Evolutionary conservation across 2,797 vertebrate genomes (phyloP), one percentile per base, ranked within the genome.

Genomic region (Coregonus suidteri): DNA sequence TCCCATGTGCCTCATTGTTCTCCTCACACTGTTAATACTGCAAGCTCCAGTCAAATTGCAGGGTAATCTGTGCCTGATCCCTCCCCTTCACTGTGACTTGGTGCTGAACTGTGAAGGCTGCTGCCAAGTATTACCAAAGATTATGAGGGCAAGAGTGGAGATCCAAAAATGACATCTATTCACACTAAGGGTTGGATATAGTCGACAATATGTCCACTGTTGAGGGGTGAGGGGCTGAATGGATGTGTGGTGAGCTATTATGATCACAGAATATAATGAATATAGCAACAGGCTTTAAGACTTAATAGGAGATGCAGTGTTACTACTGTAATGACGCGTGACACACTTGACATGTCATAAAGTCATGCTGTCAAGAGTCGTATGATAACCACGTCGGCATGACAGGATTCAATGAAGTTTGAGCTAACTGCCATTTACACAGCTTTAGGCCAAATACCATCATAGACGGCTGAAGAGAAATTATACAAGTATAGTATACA

Each of bases 1-100:
- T 84, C 76, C 65, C 80, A 18, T 37, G 16, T 30, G 65, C 65
- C 75, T 72, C 16, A 71, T 53, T 75, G 73, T 62, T 51, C 65
- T 37, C 13, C 53, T 71, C 76, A 56, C 74, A 34, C 68, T 47
- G 25, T 65, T 80, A 64, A 78, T 71, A 31, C 25, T 7, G 15
- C 65, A 35, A n/a, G 65, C 51, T 78, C 59, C 35, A 13, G 70
- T 67, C 77, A 75, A 76, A 81, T 73, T 72, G 51, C 74, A 75
- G 64, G 51, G 37, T 68, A 67, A 77, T 77, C 30, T 75, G 51
- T 37, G 69, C 54, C 75, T 64, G 73, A 52, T 52, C 73, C 64
- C 41, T 37, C 69, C 75, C 53, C 69, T 79, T 35, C 56, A 71
- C 65, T 3, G 56, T 69, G 67, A 31, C 59, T 77, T 37, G 25